Percentiles rank a stretch among this genome's conserved stretches.
phyloP scores from a whole-genome alignment of 2,113 vertebrate genomes.

The Gallinago jamesoni region DNA sequence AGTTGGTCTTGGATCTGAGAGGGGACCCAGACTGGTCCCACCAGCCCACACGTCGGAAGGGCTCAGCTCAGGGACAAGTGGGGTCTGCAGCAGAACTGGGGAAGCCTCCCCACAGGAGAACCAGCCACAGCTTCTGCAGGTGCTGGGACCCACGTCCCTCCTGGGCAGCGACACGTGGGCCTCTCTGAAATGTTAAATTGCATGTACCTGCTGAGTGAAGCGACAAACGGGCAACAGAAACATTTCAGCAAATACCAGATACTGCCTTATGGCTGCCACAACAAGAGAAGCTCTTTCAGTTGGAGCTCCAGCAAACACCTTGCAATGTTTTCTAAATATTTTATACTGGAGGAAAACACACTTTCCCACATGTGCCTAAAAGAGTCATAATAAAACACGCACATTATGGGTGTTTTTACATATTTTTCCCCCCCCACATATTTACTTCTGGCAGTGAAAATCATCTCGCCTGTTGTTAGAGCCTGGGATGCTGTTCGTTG shows the following conservation, averaged over 20 bases:
- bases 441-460: not conserved
- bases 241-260: no score
- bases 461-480: not conserved
- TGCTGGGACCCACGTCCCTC: not conserved
- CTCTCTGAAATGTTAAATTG: not conserved
- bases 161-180: fast-evolving
- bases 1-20: no score
- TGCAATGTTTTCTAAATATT: not conserved
- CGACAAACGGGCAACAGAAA: not conserved
- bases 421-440: not conserved
- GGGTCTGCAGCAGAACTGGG: not conserved
- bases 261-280: no score
- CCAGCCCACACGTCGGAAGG: fast-evolving
- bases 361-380: not conserved
- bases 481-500: not conserved
- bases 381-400: not conserved
- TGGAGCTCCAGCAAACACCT: not conserved
- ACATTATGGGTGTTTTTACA: not conserved
- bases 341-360: not conserved
- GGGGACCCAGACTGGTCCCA: not conserved
- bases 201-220: not conserved
- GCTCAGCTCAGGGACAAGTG: not conserved
- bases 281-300: not conserved
- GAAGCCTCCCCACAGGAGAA: not conserved
- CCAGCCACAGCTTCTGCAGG: no score